Base-by-base conservation (phyloP, 2,797 vertebrate species). In the Microcaecilia unicolor region DNA sequence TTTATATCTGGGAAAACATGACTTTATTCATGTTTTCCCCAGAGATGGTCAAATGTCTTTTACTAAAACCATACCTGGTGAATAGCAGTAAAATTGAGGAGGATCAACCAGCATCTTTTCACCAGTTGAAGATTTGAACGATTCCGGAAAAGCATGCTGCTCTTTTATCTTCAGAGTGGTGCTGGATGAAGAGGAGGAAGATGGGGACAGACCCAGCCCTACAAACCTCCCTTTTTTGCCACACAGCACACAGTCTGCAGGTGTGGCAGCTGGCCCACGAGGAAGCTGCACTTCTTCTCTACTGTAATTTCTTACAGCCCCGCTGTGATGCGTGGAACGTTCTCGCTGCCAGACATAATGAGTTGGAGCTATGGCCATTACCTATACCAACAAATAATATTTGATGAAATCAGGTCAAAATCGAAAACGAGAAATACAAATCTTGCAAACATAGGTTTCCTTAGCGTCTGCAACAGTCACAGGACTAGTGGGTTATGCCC, bases 341-440 rank as follows among this genome's bases (percentile, higher is more conserved):
- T 87, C 84, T 6, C 91, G 80, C 58, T 90, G 85, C 95, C 95
- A 98, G 47, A 80, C 59, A 2, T 78, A 87, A 58, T 97, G 91
- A 28, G 83, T 76, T 21, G 92, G 87, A 42, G 84, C 77, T 4
- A 98, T 93, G 44, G 87, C 91, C 86, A 98, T 98, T 55, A 97
- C 91, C 95, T 97, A n/a, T 3, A 44, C 44, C 38, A 41, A 34
- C 44, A 48, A 34, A n/a, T n/a, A n/a, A n/a, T n/a, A n/a, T n/a
- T n/a, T n/a, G n/a, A n/a, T n/a, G n/a, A n/a, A n/a, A n/a, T n/a
- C n/a, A n/a, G n/a, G n/a, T n/a, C n/a, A n/a, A n/a, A n/a, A n/a
- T n/a, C n/a, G n/a, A n/a, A n/a, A n/a, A n/a, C n/a, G n/a, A 8
- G 20, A 20, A 20, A 20, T 19, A 8, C n/a, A n/a, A n/a, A n/a